Evolutionary conservation across 2,113 vertebrate species (phyloP), one percentile per base, ranked within the genome.

Genomic region (Megaceryle maxima): DNA sequence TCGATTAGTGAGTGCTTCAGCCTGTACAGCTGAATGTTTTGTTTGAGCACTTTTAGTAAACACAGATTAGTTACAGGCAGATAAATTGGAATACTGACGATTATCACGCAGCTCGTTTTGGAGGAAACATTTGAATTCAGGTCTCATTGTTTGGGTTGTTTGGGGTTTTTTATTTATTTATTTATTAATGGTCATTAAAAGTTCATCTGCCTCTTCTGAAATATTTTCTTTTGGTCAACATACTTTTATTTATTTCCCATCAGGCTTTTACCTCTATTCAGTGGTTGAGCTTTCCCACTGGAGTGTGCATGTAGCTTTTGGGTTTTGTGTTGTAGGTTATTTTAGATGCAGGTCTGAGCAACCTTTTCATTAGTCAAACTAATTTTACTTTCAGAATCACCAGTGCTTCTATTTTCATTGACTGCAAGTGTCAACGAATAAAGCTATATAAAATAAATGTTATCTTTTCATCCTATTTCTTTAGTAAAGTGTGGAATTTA

Each of bases 361-460:
- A 13, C 16, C 16, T 13, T 79, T 78, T 86, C 7, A 25, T n/a
- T 83, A 75, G 12, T 33, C 33, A 43, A 51, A n/a, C 10, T 55
- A n/a, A 53, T 68, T 67, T 83, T 53, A 26, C 13, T 90, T 76
- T 55, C 9, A 86, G 41, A 86, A 31, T 83, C 6, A 10, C 62
- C 50, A 33, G 2, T 37, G 11, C 59, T 89, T 25, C 33, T 70
- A 50, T 63, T 84, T 59, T 70, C 5, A 35, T 56, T 83, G 35
- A 44, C 37, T 76, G 75, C 3, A 59, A 60, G 50, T 53, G 28
- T 63, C 82, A 46, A 1, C 0, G 0, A 37, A n/a, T 59, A 29
- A 87, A 22, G 7, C 63, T 14, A 7, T 39, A 26, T 10, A 62
- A 73, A 59, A 29, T 39, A 9, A 18, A 60, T 0, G 46, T 0